Evolutionary conservation across 2,797 vertebrate species (phyloP), one percentile per base, ranked within the genome.

Genomic region (Anguilla megastoma): DNA sequence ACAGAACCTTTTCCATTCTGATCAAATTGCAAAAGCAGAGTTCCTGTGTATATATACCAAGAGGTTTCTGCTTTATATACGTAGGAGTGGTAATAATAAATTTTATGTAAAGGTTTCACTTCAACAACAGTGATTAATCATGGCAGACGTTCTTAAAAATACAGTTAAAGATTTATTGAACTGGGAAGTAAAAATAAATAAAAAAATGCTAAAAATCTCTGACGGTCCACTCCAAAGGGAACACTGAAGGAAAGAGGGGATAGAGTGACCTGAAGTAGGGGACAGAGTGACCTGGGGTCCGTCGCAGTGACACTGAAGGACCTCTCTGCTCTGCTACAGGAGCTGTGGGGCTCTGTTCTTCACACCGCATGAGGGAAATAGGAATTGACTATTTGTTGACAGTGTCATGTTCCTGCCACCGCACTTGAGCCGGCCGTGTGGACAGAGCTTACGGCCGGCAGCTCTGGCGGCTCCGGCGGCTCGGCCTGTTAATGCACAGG

Each of bases 331-430:
- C 92, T 0, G 9, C n/a, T 87, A 90, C 87, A 92, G 80, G n/a
- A 86, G 60, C 74, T 18, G 82, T 87, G 86, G 87, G 88, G 89
- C 83, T 87, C 90, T 69, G 92, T 90, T 90, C 71, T 90, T 87
- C 92, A 93, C 90, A 88, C 92, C 90, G 58, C 86, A 88, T 2
- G 87, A 92, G 87, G 89, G 90, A 92, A 92, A 86, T 54, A 89
- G 0, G 89, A 91, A 93, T 90, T 93, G 92, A 93, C 94, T 93
- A 91, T 92, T 92, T 94, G 92, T 91, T 92, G 93, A 92, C 91
- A 91, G 90, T 91, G 91, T 94, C 92, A 90, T 88, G 84, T 92
- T 92, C 89, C 92, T 3, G 1, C 92, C 92, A 90, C 89, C 87
- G 91, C 89, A 56, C 90, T 90, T 89, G 87, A 88, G 88, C 83